Conservation (phyloP, 2,113 vertebrate species). For the Anhinga anhinga region DNA sequence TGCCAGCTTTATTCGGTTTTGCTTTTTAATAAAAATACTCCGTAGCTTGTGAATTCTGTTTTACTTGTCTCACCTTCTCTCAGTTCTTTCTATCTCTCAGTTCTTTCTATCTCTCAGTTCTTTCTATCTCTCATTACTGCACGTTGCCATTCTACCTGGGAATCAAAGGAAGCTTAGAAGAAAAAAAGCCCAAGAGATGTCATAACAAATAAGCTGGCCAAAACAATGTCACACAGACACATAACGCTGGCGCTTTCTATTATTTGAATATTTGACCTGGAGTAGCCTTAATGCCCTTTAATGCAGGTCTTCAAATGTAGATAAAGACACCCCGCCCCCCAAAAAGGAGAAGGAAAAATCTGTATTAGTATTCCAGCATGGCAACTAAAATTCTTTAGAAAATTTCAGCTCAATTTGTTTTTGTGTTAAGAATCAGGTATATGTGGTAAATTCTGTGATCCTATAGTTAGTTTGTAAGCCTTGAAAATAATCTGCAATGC, state of each 20-base stretch:
- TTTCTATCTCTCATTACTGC: neutral
- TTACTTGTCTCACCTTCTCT: neutral
- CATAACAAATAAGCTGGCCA: neutral
- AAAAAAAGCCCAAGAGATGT: neutral
- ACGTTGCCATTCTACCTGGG: neutral
- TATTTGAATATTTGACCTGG: neutral
- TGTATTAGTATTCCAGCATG: neutral
- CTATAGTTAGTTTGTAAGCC: neutral
- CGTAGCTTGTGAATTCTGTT: neutral
- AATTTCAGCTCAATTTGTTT: neutral
- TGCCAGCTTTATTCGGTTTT: neutral
- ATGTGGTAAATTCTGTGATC: neutral
- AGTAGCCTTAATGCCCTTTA: neutral
- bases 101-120: neutral
- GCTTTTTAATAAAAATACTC: neutral
- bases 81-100: neutral
- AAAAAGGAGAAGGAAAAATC: neutral
- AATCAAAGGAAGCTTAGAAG: neutral
- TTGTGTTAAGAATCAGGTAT: neutral
- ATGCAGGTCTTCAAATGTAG: neutral
- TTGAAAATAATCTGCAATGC: neutral
- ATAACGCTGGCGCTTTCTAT: neutral
- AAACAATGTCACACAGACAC: neutral
- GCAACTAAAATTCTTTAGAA: neutral
- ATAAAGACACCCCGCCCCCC: neutral